A percentile compares a stretch with the other conserved stretches of the same genome.
Conservation (phyloP, 2,113 vertebrate species). For the Paracanthobrama guichenoti region DNA sequence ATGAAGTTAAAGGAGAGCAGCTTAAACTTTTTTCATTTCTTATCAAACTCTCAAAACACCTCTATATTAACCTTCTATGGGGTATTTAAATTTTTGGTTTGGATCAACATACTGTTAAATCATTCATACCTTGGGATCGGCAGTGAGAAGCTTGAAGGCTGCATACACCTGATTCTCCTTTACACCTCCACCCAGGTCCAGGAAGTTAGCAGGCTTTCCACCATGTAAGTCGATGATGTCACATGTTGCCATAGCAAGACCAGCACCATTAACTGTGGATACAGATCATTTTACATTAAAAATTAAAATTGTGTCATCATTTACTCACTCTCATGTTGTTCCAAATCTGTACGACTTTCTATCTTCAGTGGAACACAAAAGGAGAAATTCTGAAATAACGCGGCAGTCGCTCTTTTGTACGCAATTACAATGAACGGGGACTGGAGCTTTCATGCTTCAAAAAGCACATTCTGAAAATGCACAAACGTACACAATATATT, state of each 20-base stretch:
- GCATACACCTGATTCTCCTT: conserved; percentile 95
- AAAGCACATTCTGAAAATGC: too few species aligned
- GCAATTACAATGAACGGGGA: neutral
- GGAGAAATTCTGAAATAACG: neutral
- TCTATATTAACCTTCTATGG: neutral
- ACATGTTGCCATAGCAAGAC: conserved; percentile 97
- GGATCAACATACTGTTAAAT: neutral
- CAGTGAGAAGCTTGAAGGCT: conserved; percentile 94
- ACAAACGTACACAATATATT: neutral
- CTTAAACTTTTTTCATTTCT: neutral
- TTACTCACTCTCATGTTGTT: neutral
- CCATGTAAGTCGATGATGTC: conserved; percentile 97
- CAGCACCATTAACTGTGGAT: conserved; percentile 91
- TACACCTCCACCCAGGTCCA: conserved; percentile 97
- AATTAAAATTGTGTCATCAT: neutral
- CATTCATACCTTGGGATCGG: conserved; percentile 91
- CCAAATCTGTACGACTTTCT: neutral
- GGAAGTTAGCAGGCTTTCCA: conserved; percentile 95
- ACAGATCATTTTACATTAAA: conserved; percentile 48
- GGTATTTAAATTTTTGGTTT: neutral
- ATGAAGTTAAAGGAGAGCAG: conserved; percentile 3
- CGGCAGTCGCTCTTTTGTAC: neutral
- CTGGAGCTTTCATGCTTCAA: neutral
- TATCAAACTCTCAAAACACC: neutral
- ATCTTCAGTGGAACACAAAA: neutral